Evolutionary conservation across 2,113 vertebrate species (phyloP), one percentile per base, ranked within the genome.

Genomic region (Seriola rivoliana): DNA sequence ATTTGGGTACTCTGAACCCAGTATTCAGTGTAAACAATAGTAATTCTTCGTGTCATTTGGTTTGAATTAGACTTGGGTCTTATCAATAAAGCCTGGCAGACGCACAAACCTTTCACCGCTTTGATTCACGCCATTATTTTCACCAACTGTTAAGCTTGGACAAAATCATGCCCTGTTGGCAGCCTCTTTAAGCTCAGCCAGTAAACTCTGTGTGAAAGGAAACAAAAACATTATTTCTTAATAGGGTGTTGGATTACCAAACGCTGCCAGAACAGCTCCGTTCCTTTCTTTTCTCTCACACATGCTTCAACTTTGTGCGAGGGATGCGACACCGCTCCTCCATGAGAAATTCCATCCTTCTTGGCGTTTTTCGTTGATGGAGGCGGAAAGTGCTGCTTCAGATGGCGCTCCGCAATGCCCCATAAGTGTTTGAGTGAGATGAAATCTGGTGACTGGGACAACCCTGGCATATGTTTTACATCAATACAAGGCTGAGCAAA

Each of bases 401-500:
- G 70, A 78, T 34, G 42, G 52, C 21, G 17, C 40, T 68, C 44
- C 7, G 10, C n/a, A 9, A 66, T 25, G 75, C 75, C 66, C 69
- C 46, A 9, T 46, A 44, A 69, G 44, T 46, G 68, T 78, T 70
- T 0, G 5, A 68, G 40, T 4, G 81, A 70, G 80, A 79, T 72
- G 75, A 81, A 71, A 82, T 68, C 46, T 73, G 74, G 50, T 62
- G 89, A 85, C 70, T 57, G 59, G 64, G 82, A 85, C 72, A 67
- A 80, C 74, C 54, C 57, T 50, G 75, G 60, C 89, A 82, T 75
- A 42, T 85, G 90, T 85, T 89, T 89, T 69, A 81, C 73, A 84
- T 90, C 83, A 71, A 67, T 29, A 65, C 58, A 29, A 73, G 62
- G 75, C 86, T 66, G 84, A 76, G 72, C 73, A 86, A 86, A 85